phyloP scores from a whole-genome alignment of 2,888 invertebrate species.

The Saturnia pavonia region DNA sequence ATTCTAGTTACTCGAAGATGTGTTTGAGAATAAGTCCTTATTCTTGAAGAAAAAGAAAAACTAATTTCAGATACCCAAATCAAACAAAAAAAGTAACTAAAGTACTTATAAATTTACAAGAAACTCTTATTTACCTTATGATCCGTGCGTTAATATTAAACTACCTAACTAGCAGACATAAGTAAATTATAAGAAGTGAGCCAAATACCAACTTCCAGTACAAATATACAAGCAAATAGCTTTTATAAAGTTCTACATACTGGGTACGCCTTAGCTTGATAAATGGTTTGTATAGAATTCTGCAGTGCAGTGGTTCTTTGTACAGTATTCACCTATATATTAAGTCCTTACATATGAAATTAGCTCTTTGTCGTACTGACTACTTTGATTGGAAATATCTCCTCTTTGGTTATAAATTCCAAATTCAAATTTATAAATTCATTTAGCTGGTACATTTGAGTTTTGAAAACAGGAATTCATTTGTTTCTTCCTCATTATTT shows the following conservation, averaged over 20 bases:
- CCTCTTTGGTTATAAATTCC: no score
- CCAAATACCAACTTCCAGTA: background rate
- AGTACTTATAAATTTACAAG: background rate
- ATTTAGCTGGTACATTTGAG: no score
- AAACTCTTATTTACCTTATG: background rate
- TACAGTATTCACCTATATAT: background rate
- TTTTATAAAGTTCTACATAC: constrained; percentile 12
- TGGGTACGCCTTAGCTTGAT: constrained; percentile 15
- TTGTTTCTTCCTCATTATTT: no score
- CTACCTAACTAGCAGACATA: background rate
- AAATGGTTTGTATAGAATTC: background rate
- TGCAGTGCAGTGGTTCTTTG: constrained; percentile 14
- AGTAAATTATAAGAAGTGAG: background rate
- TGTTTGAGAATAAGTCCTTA: no score
- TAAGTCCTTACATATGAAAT: no score
- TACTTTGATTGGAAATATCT: no score
- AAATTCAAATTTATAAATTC: no score
- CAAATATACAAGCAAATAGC: background rate
- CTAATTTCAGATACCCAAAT: background rate
- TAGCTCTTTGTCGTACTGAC: no score
- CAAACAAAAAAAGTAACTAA: background rate
- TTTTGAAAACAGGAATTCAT: no score
- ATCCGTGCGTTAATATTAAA: background rate
- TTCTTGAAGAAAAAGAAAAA: background rate
- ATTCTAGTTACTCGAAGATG: no score